phyloP scores from a whole-genome alignment of 2,113 vertebrate species.

The Gymnarchus niloticus region DNA sequence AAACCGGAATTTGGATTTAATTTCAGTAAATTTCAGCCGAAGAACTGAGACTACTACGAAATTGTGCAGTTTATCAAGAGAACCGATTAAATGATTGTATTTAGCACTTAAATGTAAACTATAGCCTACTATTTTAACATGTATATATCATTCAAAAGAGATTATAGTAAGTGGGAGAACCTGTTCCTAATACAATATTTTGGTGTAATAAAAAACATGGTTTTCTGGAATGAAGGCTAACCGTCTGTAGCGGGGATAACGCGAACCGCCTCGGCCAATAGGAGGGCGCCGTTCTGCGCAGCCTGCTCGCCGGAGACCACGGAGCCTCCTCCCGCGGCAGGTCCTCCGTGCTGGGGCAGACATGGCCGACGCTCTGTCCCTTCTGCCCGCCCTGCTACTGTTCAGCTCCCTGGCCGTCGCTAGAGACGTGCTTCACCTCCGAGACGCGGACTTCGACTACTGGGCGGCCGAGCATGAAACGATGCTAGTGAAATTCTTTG shows the following conservation, averaged over 20 bases:
- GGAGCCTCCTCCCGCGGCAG: not conserved
- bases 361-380: not conserved
- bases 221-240: too few relatives aligned
- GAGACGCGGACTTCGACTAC: constrained; percentile 26
- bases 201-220: too few relatives aligned
- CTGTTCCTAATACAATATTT: too few relatives aligned
- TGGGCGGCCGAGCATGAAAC: constrained; percentile 14
- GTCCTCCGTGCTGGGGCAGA: not conserved
- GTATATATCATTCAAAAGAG: not conserved
- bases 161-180: not conserved
- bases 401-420: not conserved
- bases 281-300: not conserved
- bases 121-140: not conserved
- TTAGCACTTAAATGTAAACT: not conserved
- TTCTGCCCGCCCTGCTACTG: not conserved
- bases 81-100: not conserved
- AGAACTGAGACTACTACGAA: not conserved
- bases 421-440: constrained; percentile 29
- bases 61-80: not conserved
- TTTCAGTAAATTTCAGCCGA: not conserved
- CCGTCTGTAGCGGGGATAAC: too few relatives aligned
- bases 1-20: constrained; percentile 16
- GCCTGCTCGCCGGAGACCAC: not conserved
- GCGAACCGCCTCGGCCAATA: not conserved
- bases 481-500: constrained; percentile 34